Percentiles rank a stretch among this genome's conserved stretches.
phyloP scores from a whole-genome alignment of 1,140 invertebrate genomes.

The Drosophila paulistorum region DNA sequence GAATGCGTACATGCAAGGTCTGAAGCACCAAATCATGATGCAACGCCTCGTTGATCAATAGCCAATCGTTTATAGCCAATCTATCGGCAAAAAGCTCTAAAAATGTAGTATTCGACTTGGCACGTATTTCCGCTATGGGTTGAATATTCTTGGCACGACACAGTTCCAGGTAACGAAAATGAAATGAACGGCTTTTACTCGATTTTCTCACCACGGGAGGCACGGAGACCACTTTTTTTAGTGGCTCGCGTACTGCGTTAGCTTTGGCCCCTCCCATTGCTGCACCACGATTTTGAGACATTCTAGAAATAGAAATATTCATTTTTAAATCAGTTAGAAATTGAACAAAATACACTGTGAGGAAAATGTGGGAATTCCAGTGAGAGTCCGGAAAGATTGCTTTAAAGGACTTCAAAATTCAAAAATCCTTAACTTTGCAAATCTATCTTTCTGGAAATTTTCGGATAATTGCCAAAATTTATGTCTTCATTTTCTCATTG shows the following conservation, averaged over 20 bases:
- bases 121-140: conserved; percentile 66
- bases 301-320: conserved; percentile 8
- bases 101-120: conserved; percentile 82
- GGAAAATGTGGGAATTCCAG: too few relatives aligned
- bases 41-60: conserved; percentile 85
- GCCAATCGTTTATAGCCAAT: conserved; percentile 87
- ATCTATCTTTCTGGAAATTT: too few relatives aligned
- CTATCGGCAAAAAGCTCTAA: conserved; percentile 86
- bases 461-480: too few relatives aligned
- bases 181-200: conserved; percentile 76
- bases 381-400: too few relatives aligned
- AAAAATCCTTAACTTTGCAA: too few relatives aligned
- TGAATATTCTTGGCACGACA: conserved; percentile 76
- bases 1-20: conserved; percentile 83
- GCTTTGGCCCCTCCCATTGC: conserved; percentile 20
- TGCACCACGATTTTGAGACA: conserved; percentile 38
- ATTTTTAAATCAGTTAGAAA: neutral
- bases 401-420: too few relatives aligned
- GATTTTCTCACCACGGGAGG: conserved; percentile 60
- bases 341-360: too few relatives aligned
- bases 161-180: conserved; percentile 76
- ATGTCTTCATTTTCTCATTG: too few relatives aligned
- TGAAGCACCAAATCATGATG: conserved; percentile 85
- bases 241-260: conserved; percentile 8
- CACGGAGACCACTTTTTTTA: conserved; percentile 42